A percentile compares a stretch with the other conserved stretches of the same genome.
These are phyloP conservation scores for Listronotus oregonensis DNA, from an alignment of 1,140 invertebrate species.

Conservation along the genomic window DNA sequence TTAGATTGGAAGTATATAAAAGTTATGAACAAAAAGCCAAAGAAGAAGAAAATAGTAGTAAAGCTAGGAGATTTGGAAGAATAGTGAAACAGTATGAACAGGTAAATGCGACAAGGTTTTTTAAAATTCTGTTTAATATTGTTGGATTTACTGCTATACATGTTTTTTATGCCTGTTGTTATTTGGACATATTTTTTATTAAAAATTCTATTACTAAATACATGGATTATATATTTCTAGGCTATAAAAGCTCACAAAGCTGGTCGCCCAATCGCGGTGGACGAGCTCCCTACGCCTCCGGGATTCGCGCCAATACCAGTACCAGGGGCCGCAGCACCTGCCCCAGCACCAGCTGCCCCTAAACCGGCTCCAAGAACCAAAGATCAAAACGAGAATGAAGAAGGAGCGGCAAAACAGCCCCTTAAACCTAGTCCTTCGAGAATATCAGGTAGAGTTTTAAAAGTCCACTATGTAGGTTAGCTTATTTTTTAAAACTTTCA, in stretches of 20 bases:
- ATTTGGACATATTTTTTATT: no score
- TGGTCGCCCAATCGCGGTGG: constrained; percentile 76
- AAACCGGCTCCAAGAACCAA: constrained; percentile 4
- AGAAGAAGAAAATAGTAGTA: constrained; percentile 72
- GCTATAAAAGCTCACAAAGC: constrained; percentile 80
- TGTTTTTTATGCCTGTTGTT: no score
- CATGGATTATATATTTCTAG: constrained; percentile 15
- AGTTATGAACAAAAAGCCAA: constrained; percentile 47
- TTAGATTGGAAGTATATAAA: constrained; percentile 35
- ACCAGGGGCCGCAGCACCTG: constrained; percentile 9
- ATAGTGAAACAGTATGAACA: constrained; percentile 95
- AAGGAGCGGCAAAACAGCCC: not conserved
- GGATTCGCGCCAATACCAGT: constrained; percentile 55
- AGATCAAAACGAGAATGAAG: not conserved
- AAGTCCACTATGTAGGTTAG: no score
- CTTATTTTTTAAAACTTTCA: no score
- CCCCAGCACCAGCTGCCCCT: constrained; percentile 25
- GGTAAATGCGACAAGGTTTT: constrained; percentile 8
- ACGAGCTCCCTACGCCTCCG: constrained; percentile 88
- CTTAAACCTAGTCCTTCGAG: constrained; percentile 34
- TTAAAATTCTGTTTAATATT: no score
- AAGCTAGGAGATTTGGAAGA: constrained; percentile 84
- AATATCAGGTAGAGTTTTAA: constrained; percentile 29
- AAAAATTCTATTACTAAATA: constrained; percentile 9
- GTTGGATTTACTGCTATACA: no score